These are phyloP conservation scores for Mesorhabditis sp. DNA, from an alignment of 2,888 invertebrate species.

Conservation along the genomic window DNA sequence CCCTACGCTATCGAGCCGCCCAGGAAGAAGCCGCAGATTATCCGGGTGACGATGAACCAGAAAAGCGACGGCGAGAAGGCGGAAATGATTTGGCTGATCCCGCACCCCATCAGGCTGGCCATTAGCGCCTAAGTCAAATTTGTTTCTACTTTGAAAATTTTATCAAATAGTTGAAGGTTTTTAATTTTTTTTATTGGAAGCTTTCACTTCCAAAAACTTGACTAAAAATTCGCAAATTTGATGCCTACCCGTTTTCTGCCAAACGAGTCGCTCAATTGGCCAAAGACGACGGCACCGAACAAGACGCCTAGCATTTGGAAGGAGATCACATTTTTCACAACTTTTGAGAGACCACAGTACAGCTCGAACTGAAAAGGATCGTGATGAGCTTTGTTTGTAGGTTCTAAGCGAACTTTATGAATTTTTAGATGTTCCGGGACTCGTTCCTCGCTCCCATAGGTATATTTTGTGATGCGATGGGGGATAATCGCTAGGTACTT, in stretches of 20 bases:
- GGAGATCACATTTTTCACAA: conserved; percentile 40
- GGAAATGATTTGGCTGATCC: not conserved
- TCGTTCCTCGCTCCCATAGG: too few species aligned
- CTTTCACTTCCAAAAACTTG: not conserved
- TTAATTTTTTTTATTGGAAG: too few species aligned
- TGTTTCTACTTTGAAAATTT: conserved; percentile 1
- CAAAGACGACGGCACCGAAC: conserved; percentile 44
- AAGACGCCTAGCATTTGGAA: conserved; percentile 51
- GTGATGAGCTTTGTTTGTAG: too few species aligned
- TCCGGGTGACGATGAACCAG: conserved; percentile 23
- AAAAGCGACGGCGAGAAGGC: not conserved
- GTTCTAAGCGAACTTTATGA: too few species aligned
- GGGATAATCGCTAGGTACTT: too few species aligned
- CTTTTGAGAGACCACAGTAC: conserved; percentile 29
- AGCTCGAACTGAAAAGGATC: conserved; percentile 29
- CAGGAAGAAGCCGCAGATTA: conserved; percentile 29
- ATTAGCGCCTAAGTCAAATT: not conserved
- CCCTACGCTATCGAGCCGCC: conserved; percentile 32
- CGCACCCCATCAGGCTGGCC: not conserved
- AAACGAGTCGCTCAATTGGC: conserved; percentile 47
- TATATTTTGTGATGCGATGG: too few species aligned
- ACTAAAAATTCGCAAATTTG: not conserved
- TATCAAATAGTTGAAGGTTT: not conserved
- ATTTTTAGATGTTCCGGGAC: too few species aligned
- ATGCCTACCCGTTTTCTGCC: conserved; percentile 35